These are phyloP conservation scores for Akabosia matsudoensis DNA, from an alignment of 1,140 invertebrate genomes.

Conservation along the genomic window DNA sequence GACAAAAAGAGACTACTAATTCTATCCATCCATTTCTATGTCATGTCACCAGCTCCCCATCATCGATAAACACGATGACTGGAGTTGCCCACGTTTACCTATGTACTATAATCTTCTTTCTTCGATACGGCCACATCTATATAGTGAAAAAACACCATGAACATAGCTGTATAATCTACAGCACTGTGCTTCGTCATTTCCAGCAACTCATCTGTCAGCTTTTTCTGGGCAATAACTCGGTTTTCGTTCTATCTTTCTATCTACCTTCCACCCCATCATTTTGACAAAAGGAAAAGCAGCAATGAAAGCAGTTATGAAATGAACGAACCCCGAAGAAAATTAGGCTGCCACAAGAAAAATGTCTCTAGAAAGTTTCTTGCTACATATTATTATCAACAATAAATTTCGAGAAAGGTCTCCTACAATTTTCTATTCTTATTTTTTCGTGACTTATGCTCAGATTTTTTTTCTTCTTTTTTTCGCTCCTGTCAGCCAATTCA, in stretches of 20 bases:
- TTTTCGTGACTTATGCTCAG: not conserved
- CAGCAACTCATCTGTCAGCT: slow-evolving; percentile 2
- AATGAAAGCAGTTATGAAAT: slow-evolving; percentile 1
- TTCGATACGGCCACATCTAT: too few species aligned
- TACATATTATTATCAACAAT: slow-evolving; percentile 12
- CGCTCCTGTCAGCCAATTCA: not conserved
- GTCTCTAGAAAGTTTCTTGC: slow-evolving; percentile 6
- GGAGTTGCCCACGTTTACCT: too few species aligned
- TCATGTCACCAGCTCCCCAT: not conserved
- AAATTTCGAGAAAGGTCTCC: not conserved
- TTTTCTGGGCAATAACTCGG: not conserved
- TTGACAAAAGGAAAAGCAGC: not conserved
- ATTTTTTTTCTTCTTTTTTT: not conserved
- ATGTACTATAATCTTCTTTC: too few species aligned
- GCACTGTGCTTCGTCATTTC: too few species aligned
- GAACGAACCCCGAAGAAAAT: slow-evolving; percentile 1
- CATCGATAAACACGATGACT: too few species aligned
- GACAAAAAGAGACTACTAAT: slow-evolving; percentile 1
- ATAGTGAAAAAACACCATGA: too few species aligned
- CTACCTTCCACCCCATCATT: slow-evolving; percentile 7
- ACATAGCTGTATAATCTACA: too few species aligned
- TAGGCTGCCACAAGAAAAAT: slow-evolving; percentile 1
- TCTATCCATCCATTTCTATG: not conserved
- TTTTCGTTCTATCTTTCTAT: slow-evolving; percentile 1
- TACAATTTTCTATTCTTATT: not conserved